Conservation (phyloP, 1,140 invertebrate genomes). For the Conopomorpha cramerella region DNA sequence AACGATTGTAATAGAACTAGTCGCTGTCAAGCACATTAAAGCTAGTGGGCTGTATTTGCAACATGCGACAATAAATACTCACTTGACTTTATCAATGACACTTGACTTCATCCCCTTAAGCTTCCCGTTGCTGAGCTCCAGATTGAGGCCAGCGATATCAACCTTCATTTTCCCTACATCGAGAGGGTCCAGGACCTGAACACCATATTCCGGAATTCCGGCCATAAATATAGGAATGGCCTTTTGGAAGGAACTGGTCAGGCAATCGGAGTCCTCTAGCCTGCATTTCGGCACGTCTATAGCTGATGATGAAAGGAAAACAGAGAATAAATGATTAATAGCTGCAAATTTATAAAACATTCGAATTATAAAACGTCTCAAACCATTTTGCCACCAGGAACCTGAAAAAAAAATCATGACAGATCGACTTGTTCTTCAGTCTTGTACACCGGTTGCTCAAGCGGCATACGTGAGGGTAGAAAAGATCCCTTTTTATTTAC, state of each 20-base stretch:
- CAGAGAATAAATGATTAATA: too few relatives aligned
- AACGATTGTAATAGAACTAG: too few relatives aligned
- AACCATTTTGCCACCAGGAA: too few relatives aligned
- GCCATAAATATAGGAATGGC: conserved; percentile 15
- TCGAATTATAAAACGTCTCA: too few relatives aligned
- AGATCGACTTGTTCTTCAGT: too few relatives aligned
- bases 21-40: too few relatives aligned
- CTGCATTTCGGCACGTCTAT: conserved; percentile 22
- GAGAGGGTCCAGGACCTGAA: conserved; percentile 20
- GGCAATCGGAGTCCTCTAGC: conserved; percentile 17
- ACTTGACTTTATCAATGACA: conserved; percentile 19
- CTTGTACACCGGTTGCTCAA: too few relatives aligned
- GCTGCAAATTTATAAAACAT: too few relatives aligned
- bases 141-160: conserved; percentile 21
- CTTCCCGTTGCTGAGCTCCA: conserved; percentile 13
- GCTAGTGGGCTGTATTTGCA: conserved; percentile 1
- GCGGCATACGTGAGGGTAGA: too few relatives aligned
- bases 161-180: conserved; percentile 16
- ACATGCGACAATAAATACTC: conserved; percentile 9
- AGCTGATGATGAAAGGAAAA: conserved; percentile 13
- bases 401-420: too few relatives aligned
- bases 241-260: conserved; percentile 17
- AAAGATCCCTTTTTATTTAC: too few relatives aligned
- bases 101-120: conserved; percentile 19
- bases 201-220: conserved; percentile 19